phyloP scores from a whole-genome alignment of 2,888 invertebrate species.

The Ochropacha duplaris region DNA sequence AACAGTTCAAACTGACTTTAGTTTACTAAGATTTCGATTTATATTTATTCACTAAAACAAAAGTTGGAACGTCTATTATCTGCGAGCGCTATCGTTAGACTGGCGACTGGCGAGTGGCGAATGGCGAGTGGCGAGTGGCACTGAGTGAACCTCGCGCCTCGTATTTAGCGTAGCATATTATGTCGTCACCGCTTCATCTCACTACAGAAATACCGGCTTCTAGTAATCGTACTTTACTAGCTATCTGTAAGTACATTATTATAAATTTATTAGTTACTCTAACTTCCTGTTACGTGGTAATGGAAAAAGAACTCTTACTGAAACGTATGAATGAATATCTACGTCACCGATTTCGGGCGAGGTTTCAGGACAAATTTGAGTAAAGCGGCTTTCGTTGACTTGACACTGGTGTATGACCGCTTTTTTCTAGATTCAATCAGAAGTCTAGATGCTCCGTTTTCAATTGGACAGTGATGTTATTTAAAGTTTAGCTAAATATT shows the following conservation, averaged over 20 bases:
- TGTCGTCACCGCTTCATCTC: slow-evolving; percentile 44
- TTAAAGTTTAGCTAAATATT: not conserved
- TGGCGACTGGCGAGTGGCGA: slow-evolving; percentile 41
- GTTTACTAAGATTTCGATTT: slow-evolving; percentile 20
- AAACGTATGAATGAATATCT: slow-evolving; percentile 1
- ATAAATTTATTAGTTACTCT: slow-evolving; percentile 35
- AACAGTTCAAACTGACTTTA: slow-evolving; percentile 20
- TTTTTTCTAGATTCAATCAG: slow-evolving; percentile 7
- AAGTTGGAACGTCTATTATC: slow-evolving; percentile 53
- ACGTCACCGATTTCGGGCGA: slow-evolving; percentile 10
- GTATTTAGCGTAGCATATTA: slow-evolving; percentile 34
- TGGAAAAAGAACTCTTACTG: slow-evolving; percentile 27
- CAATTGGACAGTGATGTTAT: not conserved
- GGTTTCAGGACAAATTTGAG: slow-evolving; percentile 3
- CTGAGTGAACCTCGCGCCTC: slow-evolving; percentile 24
- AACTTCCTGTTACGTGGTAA: slow-evolving; percentile 35
- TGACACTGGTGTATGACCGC: slow-evolving; percentile 3
- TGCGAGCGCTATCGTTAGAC: slow-evolving; percentile 66
- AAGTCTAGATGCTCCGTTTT: not conserved
- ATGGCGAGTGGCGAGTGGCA: slow-evolving; percentile 29
- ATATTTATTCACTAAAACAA: slow-evolving; percentile 19
- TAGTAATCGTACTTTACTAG: slow-evolving; percentile 49
- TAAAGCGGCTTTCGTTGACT: slow-evolving; percentile 2
- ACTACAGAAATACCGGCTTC: slow-evolving; percentile 60
- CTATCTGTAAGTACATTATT: slow-evolving; percentile 31